Percentiles rank a stretch among this genome's conserved stretches.
These are phyloP conservation scores for Cyclophora albipunctata DNA, from an alignment of 2,888 invertebrate genomes.

Conservation along the genomic window DNA sequence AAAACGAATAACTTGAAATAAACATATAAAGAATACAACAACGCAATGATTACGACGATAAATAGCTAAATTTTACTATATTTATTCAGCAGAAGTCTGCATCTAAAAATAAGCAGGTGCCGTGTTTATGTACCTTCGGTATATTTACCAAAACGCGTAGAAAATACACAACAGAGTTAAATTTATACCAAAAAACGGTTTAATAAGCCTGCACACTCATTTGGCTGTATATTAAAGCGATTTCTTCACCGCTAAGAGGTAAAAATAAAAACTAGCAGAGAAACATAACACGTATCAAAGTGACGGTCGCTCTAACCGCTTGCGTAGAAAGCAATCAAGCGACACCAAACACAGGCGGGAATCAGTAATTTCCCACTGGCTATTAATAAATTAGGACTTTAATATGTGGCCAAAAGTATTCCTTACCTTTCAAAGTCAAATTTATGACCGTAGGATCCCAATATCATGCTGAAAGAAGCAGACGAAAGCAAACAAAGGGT, in stretches of 20 bases:
- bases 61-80: too few relatives aligned
- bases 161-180: conserved; percentile 38
- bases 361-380: conserved; percentile 63
- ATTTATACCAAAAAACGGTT: conserved; percentile 32
- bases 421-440: conserved; percentile 79
- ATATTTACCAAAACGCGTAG: conserved; percentile 31
- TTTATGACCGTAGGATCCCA: conserved; percentile 78
- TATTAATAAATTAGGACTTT: conserved; percentile 32
- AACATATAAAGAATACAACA: too few relatives aligned
- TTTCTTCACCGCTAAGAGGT: background rate
- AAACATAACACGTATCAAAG: conserved; percentile 67
- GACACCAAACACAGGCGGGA: conserved; percentile 51
- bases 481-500: conserved; percentile 78
- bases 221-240: too few relatives aligned
- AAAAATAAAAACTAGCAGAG: conserved; percentile 27
- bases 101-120: conserved; percentile 45
- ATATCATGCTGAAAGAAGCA: conserved; percentile 81
- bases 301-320: conserved; percentile 52
- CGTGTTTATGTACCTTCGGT: conserved; percentile 48
- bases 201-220: conserved; percentile 19
- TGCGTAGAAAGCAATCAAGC: conserved; percentile 66
- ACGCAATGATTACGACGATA: too few relatives aligned
- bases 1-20: too few relatives aligned
- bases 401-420: conserved; percentile 39
- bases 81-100: conserved; percentile 6